Evolutionary conservation across 2,797 vertebrate species (phyloP).

Genomic region (Tragopan temminckii): DNA sequence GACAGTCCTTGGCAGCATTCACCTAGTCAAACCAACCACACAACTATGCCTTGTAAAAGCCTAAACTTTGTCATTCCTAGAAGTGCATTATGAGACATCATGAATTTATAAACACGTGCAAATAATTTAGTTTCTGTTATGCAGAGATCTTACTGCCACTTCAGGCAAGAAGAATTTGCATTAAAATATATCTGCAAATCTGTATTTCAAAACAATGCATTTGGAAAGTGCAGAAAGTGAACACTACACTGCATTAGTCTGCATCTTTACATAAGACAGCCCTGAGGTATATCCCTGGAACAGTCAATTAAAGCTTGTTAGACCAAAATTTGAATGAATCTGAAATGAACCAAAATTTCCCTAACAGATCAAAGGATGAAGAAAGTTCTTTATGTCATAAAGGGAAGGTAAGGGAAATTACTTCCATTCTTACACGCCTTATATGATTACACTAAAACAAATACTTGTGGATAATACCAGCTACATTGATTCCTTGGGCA

Average conservation of each 20-base stretch:
- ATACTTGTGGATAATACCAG: not conserved
- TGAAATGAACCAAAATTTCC: not conserved
- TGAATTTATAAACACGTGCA: not conserved
- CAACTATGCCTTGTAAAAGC: not conserved
- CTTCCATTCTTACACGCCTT: not conserved
- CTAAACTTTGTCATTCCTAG: not conserved
- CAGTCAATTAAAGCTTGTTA: not conserved
- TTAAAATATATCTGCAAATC: not conserved
- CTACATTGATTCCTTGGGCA: not conserved
- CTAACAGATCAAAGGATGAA: not conserved
- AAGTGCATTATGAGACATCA: not conserved
- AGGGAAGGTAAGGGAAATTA: not conserved
- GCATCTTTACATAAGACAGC: not conserved
- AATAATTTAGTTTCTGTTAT: not conserved
- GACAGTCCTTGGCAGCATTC: not conserved
- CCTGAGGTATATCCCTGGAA: not conserved
- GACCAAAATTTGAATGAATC: not conserved
- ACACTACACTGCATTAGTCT: not conserved
- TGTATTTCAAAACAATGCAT: not conserved
- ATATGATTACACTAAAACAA: not conserved
- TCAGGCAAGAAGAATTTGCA: not conserved
- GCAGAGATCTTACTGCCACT: not conserved
- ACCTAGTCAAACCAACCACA: not conserved
- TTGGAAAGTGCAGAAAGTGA: not conserved
- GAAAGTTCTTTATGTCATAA: not conserved